phyloP scores from a whole-genome alignment of 2,797 vertebrate species.

The Pristis pectinata region DNA sequence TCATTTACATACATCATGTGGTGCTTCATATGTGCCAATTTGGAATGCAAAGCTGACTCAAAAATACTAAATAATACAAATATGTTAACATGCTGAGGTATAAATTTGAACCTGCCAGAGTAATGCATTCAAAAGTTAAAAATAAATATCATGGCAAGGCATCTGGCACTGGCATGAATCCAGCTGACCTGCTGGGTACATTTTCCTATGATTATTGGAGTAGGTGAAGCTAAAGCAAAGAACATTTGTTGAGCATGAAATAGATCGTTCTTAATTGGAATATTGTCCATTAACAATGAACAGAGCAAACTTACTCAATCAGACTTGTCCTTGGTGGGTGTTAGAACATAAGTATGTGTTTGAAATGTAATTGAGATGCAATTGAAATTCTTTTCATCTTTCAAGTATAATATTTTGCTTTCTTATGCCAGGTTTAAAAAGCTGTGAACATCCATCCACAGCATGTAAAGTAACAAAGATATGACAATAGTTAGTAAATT shows the following conservation, averaged over 20 bases:
- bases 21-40: background rate
- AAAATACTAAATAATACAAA: background rate
- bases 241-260: background rate
- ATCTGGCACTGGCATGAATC: background rate
- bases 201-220: background rate
- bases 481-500: no score
- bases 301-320: background rate
- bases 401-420: background rate
- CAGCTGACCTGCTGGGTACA: background rate
- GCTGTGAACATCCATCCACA: background rate
- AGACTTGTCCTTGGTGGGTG: background rate
- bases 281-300: background rate
- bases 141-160: background rate
- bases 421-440: background rate
- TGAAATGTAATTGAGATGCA: background rate
- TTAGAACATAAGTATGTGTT: background rate
- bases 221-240: background rate
- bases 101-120: background rate
- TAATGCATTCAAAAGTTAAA: background rate
- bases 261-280: background rate
- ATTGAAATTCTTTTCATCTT: background rate
- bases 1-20: background rate
- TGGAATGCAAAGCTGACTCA: background rate
- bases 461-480: slow-evolving; percentile 2
- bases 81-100: background rate